These are phyloP conservation scores for Chymomyza amoena DNA, from an alignment of 2,888 invertebrate species.

Conservation along the genomic window DNA sequence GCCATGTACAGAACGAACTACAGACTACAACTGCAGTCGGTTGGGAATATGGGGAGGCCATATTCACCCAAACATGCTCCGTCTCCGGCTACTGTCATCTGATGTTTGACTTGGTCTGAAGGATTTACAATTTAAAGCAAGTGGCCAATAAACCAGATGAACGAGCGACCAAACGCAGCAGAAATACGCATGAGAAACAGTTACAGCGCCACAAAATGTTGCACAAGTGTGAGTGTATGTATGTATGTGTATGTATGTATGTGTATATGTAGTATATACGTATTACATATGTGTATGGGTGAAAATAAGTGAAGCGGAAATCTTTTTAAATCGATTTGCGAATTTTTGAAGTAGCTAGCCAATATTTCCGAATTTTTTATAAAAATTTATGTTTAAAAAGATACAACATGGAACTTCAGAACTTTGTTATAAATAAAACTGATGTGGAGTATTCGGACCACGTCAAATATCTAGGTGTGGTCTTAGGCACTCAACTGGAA, in stretches of 20 bases:
- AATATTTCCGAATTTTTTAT: too few species aligned
- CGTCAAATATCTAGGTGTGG: too few species aligned
- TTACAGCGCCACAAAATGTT: slow-evolving; percentile 14
- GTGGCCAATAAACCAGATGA: slow-evolving; percentile 69
- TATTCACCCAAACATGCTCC: not conserved
- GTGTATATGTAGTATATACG: too few species aligned
- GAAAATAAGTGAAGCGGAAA: too few species aligned
- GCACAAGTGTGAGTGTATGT: slow-evolving; percentile 27
- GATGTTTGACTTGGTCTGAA: slow-evolving; percentile 66
- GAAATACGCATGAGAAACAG: slow-evolving; percentile 20
- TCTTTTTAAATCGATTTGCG: too few species aligned
- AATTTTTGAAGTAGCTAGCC: too few species aligned
- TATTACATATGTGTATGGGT: too few species aligned
- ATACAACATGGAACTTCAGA: too few species aligned
- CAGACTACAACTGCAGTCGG: not conserved
- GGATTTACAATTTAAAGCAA: slow-evolving; percentile 71
- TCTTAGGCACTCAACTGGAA: too few species aligned
- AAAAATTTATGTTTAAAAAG: too few species aligned
- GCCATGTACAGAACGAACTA: not conserved
- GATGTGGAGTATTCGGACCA: too few species aligned
- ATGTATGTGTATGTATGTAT: not conserved
- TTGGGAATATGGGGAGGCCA: not conserved
- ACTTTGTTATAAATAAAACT: too few species aligned
- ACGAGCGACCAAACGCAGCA: slow-evolving; percentile 52
- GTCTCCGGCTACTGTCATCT: slow-evolving; percentile 51